Percentiles rank a stretch among this genome's conserved stretches.
Evolutionary conservation across 2,888 invertebrate species (phyloP).

Genomic region (Allophyes oxyacanthae): DNA sequence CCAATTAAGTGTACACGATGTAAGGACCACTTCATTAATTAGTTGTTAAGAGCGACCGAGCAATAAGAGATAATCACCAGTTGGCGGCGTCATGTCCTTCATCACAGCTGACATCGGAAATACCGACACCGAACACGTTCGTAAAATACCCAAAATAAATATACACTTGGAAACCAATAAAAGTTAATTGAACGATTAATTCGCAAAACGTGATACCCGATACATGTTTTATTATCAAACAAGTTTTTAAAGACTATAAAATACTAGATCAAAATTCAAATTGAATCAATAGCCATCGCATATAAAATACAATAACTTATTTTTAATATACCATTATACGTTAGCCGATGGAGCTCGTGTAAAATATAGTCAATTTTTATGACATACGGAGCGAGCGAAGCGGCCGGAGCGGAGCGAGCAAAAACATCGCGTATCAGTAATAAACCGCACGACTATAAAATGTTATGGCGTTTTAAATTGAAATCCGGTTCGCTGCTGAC

Average conservation of each 20-base stretch:
- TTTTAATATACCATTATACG: slow-evolving; percentile 30
- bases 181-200: slow-evolving; percentile 27
- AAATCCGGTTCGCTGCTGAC: slow-evolving; percentile 54
- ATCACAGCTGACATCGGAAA: slow-evolving; percentile 13
- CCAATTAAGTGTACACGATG: slow-evolving; percentile 1
- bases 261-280: slow-evolving; percentile 31
- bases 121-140: slow-evolving; percentile 1
- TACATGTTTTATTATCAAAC: slow-evolving; percentile 19
- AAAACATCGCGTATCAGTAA: slow-evolving; percentile 47
- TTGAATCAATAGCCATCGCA: slow-evolving; percentile 40
- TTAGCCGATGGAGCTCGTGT: slow-evolving; percentile 23
- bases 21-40: slow-evolving; percentile 17
- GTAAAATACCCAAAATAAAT: slow-evolving; percentile 8
- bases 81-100: slow-evolving; percentile 2
- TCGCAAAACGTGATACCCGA: slow-evolving; percentile 16
- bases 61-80: background rate
- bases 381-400: slow-evolving; percentile 29
- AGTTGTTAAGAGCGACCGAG: slow-evolving; percentile 9
- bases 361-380: slow-evolving; percentile 50
- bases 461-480: slow-evolving; percentile 50
- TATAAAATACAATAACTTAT: slow-evolving; percentile 28
- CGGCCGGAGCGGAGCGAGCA: slow-evolving; percentile 32
- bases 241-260: slow-evolving; percentile 12
- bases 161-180: slow-evolving; percentile 19
- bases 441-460: slow-evolving; percentile 50